Evolutionary conservation across 2,113 vertebrate species (phyloP).

Genomic region (Isichthys henryi): DNA sequence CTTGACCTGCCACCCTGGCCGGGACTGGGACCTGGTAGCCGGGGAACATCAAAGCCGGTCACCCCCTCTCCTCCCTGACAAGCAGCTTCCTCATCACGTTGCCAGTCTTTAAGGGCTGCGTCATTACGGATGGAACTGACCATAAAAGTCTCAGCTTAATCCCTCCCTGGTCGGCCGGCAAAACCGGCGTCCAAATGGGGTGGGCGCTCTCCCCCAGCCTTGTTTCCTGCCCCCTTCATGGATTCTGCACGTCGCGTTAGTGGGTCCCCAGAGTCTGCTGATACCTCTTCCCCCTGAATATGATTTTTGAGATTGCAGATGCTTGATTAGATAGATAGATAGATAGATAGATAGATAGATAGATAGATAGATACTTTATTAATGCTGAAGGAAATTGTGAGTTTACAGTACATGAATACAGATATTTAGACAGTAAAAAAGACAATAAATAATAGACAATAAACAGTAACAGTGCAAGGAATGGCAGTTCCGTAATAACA

Average conservation of each 20-base stretch:
- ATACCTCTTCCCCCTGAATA: neutral
- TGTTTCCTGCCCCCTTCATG: neutral
- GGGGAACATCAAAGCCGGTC: slow-evolving; percentile 35
- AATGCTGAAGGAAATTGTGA: neutral
- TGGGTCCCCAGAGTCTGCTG: neutral
- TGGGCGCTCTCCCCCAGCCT: neutral
- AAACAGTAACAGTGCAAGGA: neutral
- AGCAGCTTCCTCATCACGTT: neutral
- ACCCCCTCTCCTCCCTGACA: slow-evolving; percentile 23
- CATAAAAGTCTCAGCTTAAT: slow-evolving; percentile 35
- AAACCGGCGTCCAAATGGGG: neutral
- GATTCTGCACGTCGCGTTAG: neutral
- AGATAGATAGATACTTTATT: neutral
- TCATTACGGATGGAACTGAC: slow-evolving; percentile 31
- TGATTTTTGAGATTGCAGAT: neutral
- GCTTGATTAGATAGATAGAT: neutral
- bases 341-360: neutral
- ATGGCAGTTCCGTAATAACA: neutral
- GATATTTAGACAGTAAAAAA: neutral
- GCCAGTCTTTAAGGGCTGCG: slow-evolving; percentile 11
- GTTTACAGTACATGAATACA: neutral
- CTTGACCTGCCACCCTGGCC: slow-evolving; percentile 29
- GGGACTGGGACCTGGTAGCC: slow-evolving; percentile 23
- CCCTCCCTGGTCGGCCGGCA: slow-evolving; percentile 27
- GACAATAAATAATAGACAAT: neutral